Evolutionary conservation across 1,140 invertebrate species (phyloP), one percentile per base, ranked within the genome.

Genomic region (Euschistus heros): DNA sequence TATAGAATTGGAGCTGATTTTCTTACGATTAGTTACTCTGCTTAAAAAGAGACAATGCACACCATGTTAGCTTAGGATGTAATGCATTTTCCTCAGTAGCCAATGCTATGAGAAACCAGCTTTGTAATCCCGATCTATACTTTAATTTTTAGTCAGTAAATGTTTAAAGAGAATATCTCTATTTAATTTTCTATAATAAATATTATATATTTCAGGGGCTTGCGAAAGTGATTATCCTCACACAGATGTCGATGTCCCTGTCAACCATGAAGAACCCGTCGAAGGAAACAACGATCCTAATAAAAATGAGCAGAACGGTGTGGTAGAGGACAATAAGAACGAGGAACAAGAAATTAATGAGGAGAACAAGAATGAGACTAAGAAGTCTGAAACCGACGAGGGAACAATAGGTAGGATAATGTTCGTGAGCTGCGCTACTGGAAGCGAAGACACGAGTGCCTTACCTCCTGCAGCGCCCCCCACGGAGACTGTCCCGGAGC

Each of bases 171-270:
- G n/a, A n/a, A n/a, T n/a, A n/a, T n/a, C n/a, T n/a, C n/a, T n/a
- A n/a, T n/a, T n/a, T n/a, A n/a, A 13, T 13, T 13, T 1, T 13
- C 13, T 10, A 37, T 37, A 13, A 37, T 37, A 54, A 52, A 60
- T 15, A 24, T 54, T 62, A 44, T 17, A 57, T 37, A n/a, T 67
- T 65, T 18, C 65, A 74, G 73, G 87, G 64, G 86, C 87, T 10
- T 81, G 83, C 70, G 82, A 85, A 50, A 84, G 80, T 57, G 87
- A 89, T 75, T 89, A 89, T n/a, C 24, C 65, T 14, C 69, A 64
- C 55, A 67, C 60, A 26, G 72, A 71, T 20, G 70, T 50, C 5
- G 47, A 57, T 1, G 24, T 24, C 24, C 24, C 54, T 57, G 20
- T 24, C 4, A 57, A 57, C 15, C 8, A 15, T 27, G 54, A 57